Evolutionary conservation across 2,888 invertebrate genomes (phyloP), one percentile per base, ranked within the genome.

Genomic region (Dromius quadrimaculatus): DNA sequence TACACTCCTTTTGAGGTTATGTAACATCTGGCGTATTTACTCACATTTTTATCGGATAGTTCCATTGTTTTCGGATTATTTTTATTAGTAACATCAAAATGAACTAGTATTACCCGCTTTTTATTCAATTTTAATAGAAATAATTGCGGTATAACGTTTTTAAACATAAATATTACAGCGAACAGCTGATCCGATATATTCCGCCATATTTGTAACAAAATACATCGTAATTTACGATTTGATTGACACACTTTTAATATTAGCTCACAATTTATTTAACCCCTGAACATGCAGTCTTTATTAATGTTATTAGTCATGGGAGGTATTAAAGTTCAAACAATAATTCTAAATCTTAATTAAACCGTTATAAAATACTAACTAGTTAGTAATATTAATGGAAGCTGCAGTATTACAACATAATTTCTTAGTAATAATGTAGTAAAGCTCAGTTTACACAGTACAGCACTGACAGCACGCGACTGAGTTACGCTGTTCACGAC

Each of bases 401-500:
- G 15, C 28, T 15, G 28, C 15, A 23, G 23, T 54, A 54, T 54
- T 54, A 54, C 50, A 54, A 54, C 50, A 54, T 54, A 54, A 54
- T 54, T 54, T 54, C 50, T 28, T 28, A 54, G 28, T 54, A 43
- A 43, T 43, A 54, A 54, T 54, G 23, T 54, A 54, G 50, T 54
- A 78, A 79, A 75, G 74, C 72, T 68, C 74, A 75, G 76, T 78
- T 79, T 78, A 79, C 78, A 79, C 79, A 78, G 78, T 78, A 74
- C 72, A 28, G 50, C 50, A 54, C 50, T 54, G 50, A 54, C 50
- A 54, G 15, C 50, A 28, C 50, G 50, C 50, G 50, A 41, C 61
- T 61, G 61, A 61, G 61, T 61, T 61, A 61, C 61, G 61, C 61
- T 61, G 61, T 61, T 38, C 61, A 41, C 41, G 38, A 38, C 38